phyloP scores from a whole-genome alignment of 1,140 invertebrate species.

The Trissolcus basalis region DNA sequence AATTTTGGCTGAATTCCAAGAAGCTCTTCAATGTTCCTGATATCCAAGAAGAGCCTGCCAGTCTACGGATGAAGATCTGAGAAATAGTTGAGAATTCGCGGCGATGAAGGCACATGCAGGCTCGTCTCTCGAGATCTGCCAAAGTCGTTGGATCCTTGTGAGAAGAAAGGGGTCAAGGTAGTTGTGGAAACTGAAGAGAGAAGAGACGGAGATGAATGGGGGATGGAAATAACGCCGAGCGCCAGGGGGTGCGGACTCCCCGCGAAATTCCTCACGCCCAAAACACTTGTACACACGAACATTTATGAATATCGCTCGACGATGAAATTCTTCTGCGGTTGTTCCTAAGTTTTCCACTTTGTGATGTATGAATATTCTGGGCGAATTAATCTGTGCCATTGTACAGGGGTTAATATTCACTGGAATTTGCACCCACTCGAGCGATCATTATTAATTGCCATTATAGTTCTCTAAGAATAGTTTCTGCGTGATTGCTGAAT shows the following conservation, averaged over 20 bases:
- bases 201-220: slow-evolving; percentile 46
- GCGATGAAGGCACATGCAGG: slow-evolving; percentile 52
- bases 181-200: slow-evolving; percentile 49
- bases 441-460: slow-evolving; percentile 11
- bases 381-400: slow-evolving; percentile 31
- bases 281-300: slow-evolving; percentile 36
- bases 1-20: slow-evolving; percentile 66
- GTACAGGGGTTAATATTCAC: slow-evolving; percentile 3
- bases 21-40: slow-evolving; percentile 57
- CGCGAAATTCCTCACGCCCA: slow-evolving; percentile 48
- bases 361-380: slow-evolving; percentile 52
- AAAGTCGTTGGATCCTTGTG: slow-evolving; percentile 52
- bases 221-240: slow-evolving; percentile 52
- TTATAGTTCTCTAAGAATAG: too few relatives aligned
- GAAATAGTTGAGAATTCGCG: slow-evolving; percentile 71
- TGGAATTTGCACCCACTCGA: slow-evolving; percentile 16
- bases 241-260: slow-evolving; percentile 14
- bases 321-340: slow-evolving; percentile 45
- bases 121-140: slow-evolving; percentile 48
- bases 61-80: slow-evolving; percentile 68
- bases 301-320: slow-evolving; percentile 49
- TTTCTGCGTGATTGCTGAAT: too few relatives aligned
- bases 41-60: slow-evolving; percentile 54
- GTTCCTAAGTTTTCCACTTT: slow-evolving; percentile 52
- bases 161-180: slow-evolving; percentile 49